Conservation (phyloP, 37 sponge, comb jelly and placozoan genomes). For the Beroe forskalii region DNA sequence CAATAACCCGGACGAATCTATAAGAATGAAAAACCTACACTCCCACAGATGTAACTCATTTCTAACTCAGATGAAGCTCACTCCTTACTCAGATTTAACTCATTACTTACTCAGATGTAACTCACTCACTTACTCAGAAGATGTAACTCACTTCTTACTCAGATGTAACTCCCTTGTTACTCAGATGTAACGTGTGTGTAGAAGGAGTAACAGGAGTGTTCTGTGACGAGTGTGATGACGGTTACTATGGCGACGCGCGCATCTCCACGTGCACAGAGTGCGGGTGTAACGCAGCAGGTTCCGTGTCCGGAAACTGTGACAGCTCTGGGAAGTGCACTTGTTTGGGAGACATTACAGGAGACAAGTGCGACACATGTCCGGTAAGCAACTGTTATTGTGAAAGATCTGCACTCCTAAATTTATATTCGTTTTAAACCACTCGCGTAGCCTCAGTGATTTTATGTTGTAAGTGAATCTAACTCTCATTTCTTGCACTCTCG, state of each 20-base stretch:
- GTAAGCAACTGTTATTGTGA: neutral
- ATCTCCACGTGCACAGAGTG: neutral
- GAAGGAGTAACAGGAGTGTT: neutral
- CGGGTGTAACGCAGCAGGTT: constrained; percentile 7
- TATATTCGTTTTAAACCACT: too few species aligned
- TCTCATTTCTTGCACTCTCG: too few species aligned
- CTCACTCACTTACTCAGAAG: too few species aligned
- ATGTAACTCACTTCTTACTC: neutral
- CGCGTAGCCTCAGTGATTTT: too few species aligned
- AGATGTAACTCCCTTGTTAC: neutral
- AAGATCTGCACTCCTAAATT: too few species aligned
- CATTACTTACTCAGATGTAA: too few species aligned
- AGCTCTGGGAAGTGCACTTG: neutral
- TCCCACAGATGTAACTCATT: too few species aligned
- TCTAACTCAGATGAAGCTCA: too few species aligned
- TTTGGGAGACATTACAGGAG: neutral
- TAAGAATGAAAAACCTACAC: too few species aligned
- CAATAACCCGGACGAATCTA: too few species aligned
- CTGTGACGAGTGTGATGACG: neutral
- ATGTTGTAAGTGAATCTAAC: too few species aligned
- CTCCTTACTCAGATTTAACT: too few species aligned
- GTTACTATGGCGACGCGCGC: constrained; percentile 9
- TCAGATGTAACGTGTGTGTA: constrained; percentile 17
- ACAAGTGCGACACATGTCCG: constrained; percentile 32
- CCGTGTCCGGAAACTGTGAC: neutral